Evolutionary conservation across 2,113 vertebrate genomes (phyloP), one percentile per base, ranked within the genome.

Genomic region (Irena cyanogastra): DNA sequence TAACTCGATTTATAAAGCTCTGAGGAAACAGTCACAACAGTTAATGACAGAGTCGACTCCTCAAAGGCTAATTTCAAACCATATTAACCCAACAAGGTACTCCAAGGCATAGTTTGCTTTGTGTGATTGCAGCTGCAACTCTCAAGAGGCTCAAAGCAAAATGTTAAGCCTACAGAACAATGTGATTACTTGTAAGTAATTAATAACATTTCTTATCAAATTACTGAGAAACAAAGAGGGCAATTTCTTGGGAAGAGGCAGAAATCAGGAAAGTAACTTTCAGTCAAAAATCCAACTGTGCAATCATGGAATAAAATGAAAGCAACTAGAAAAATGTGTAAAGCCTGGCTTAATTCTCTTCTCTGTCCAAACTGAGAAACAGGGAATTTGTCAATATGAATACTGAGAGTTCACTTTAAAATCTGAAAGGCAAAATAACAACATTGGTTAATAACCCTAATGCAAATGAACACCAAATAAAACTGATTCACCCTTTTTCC

Each of bases 11-110:
- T 66, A 65, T 21, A 61, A 49, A 85, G 75, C 76, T 64, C 53
- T 21, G 85, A 84, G 88, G 49, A 88, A 89, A 89, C 61, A 89
- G 64, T 65, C 83, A 59, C 71, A 80, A 84, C 75, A 89, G 42
- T 71, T 90, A 96, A 96, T 66, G 81, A 93, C 83, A 11, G 37
- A 90, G 64, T 18, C 3, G 1, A n/a, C 72, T 95, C 81, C 68
- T 83, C 71, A 85, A 91, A 93, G 89, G 61, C 71, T 76, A 83
- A 91, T 93, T 97, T 90, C 70, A 90, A 93, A 88, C 35, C 7
- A 3, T 79, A 79, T 94, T 91, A 95, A 90, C 72, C 88, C 80
- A 75, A 65, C 41, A 39, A 95, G 78, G 47, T 56, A 94, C 93
- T 96, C 93, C 83, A 77, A 89, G 89, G 86, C 81, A 88, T 8